phyloP scores from a whole-genome alignment of 2,888 invertebrate species.

The Trachelus tabidus region DNA sequence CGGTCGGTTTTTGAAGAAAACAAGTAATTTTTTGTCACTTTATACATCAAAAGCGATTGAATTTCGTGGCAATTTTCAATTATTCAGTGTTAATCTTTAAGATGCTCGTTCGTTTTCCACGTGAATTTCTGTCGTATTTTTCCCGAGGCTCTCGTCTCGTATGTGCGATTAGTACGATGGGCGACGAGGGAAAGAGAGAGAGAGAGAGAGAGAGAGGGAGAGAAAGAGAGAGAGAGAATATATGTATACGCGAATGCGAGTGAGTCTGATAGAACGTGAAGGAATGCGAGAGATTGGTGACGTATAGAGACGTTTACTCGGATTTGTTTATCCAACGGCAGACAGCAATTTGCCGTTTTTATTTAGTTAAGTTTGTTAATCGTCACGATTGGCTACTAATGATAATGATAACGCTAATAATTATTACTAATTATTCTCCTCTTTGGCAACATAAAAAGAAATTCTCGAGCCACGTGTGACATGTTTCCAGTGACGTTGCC shows the following conservation, averaged over 20 bases:
- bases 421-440: background rate
- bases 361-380: background rate
- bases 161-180: background rate
- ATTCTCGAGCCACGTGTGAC: background rate
- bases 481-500: background rate
- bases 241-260: background rate
- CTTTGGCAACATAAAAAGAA: background rate
- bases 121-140: background rate
- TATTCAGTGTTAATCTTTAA: no score
- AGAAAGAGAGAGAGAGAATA: background rate
- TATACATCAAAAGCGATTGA: no score
- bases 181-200: background rate
- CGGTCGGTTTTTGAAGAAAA: no score
- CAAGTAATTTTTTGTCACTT: no score
- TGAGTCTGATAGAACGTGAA: background rate
- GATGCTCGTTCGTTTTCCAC: no score
- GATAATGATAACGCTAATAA: background rate
- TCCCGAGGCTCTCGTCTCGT: background rate
- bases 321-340: background rate
- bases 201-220: background rate
- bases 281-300: background rate
- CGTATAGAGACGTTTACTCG: background rate
- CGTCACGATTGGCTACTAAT: background rate
- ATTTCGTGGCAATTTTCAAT: no score
- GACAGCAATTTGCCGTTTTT: background rate